These are phyloP conservation scores for Holothuria scabra DNA, from an alignment of 53 echinoderm and acorn worm species.

Conservation along the genomic window DNA sequence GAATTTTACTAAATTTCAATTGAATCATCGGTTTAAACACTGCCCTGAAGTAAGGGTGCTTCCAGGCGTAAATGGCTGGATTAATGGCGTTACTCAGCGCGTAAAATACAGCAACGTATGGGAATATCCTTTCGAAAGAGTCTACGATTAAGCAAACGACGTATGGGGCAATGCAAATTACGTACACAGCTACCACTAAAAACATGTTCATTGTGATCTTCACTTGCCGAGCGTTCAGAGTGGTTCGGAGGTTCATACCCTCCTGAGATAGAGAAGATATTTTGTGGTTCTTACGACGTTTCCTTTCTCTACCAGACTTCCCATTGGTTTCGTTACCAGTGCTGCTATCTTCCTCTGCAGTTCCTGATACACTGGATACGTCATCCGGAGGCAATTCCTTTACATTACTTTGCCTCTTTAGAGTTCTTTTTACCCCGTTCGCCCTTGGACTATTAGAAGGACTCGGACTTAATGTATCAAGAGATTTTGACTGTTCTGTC, in stretches of 20 bases:
- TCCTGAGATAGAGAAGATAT: neutral
- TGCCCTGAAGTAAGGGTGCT: conserved; percentile 44
- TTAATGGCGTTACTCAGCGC: conserved; percentile 39
- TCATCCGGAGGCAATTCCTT: neutral
- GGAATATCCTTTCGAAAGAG: neutral
- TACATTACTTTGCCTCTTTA: neutral
- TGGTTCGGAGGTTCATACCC: neutral
- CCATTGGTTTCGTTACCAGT: neutral
- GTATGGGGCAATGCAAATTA: conserved; percentile 22
- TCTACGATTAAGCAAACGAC: conserved; percentile 8
- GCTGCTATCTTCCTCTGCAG: neutral
- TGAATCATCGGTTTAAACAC: conserved; percentile 51
- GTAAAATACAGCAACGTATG: conserved; percentile 38
- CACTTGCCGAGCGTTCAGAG: conserved; percentile 26
- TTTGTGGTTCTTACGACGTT: neutral
- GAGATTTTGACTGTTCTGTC: too few relatives aligned
- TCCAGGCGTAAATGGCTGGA: conserved; percentile 45
- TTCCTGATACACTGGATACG: neutral
- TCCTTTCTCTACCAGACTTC: neutral
- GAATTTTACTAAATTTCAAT: conserved; percentile 21
- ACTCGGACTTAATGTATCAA: too few relatives aligned
- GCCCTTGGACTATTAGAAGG: too few relatives aligned
- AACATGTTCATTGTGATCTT: conserved; percentile 42
- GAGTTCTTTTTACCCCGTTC: too few relatives aligned
- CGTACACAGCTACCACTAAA: conserved; percentile 12